Conservation (phyloP, 2,113 vertebrate genomes). For the Equus przewalskii region DNA sequence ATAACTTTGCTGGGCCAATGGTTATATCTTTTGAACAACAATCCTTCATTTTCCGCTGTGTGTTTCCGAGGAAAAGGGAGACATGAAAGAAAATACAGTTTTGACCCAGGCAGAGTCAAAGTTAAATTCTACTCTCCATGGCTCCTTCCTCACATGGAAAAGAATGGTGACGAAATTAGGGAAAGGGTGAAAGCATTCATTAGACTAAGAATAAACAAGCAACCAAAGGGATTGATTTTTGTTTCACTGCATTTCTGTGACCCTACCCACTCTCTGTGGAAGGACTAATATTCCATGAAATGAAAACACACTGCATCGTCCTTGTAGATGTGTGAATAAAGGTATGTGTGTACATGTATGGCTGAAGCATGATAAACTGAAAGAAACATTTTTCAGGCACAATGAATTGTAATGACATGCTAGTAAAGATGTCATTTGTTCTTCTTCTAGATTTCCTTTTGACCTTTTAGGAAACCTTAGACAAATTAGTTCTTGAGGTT, state of each 20-base stretch:
- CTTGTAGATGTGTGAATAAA: background rate
- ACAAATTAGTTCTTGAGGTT: slow-evolving; percentile 43
- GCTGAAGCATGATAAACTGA: background rate
- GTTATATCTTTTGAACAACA: background rate
- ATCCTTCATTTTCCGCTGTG: background rate
- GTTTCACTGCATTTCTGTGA: background rate
- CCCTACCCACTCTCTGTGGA: background rate
- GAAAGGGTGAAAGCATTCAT: background rate
- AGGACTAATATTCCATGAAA: background rate
- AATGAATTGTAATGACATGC: background rate
- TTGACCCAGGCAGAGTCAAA: background rate
- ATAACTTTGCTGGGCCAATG: background rate
- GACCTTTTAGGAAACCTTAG: slow-evolving; percentile 46
- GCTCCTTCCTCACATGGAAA: background rate
- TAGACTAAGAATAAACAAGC: background rate
- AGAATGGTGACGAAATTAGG: background rate
- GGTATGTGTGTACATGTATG: no score
- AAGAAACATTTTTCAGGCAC: background rate
- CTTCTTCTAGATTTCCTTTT: slow-evolving; percentile 34
- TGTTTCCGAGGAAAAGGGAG: background rate
- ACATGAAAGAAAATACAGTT: background rate
- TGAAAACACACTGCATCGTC: background rate
- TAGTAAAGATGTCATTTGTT: background rate
- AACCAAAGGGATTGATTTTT: background rate
- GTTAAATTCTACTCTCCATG: background rate